Evolutionary conservation across 2,888 invertebrate species (phyloP).

Genomic region (Eurytoma californica): DNA sequence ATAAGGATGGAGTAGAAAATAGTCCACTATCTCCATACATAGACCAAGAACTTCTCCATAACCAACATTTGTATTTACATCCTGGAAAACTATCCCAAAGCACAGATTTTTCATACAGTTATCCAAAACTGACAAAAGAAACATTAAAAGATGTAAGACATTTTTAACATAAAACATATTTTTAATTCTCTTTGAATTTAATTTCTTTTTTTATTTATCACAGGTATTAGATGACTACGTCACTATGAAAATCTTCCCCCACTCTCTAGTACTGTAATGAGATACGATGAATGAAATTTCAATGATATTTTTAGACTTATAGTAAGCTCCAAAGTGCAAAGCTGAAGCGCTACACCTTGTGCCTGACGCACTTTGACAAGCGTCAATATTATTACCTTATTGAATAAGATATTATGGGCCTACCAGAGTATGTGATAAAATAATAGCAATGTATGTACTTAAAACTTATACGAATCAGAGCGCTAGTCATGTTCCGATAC

Average conservation of each 20-base stretch:
- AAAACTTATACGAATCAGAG: constrained; percentile 58
- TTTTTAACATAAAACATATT: background rate
- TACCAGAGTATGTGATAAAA: constrained; percentile 70
- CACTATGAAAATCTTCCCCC: constrained; percentile 88
- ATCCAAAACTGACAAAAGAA: constrained; percentile 81
- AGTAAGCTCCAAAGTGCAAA: constrained; percentile 56
- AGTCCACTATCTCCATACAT: constrained; percentile 93
- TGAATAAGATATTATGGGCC: constrained; percentile 60
- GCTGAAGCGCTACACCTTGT: constrained; percentile 68
- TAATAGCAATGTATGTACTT: constrained; percentile 69
- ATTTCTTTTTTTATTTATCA: constrained; percentile 60
- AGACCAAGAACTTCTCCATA: constrained; percentile 87
- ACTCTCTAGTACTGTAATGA: constrained; percentile 80
- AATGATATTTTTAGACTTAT: constrained; percentile 49
- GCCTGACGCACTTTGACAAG: constrained; percentile 63
- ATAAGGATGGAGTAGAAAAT: constrained; percentile 84
- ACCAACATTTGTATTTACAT: constrained; percentile 87
- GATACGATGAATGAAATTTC: constrained; percentile 34
- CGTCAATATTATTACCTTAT: constrained; percentile 54
- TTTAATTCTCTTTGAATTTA: background rate
- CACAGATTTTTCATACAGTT: constrained; percentile 79
- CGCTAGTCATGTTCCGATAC: constrained; percentile 56
- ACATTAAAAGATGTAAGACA: constrained; percentile 79
- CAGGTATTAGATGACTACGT: constrained; percentile 89
- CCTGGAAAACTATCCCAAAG: constrained; percentile 79